phyloP scores from a whole-genome alignment of 2,797 vertebrate genomes.

The Neopelma chrysocephalum region DNA sequence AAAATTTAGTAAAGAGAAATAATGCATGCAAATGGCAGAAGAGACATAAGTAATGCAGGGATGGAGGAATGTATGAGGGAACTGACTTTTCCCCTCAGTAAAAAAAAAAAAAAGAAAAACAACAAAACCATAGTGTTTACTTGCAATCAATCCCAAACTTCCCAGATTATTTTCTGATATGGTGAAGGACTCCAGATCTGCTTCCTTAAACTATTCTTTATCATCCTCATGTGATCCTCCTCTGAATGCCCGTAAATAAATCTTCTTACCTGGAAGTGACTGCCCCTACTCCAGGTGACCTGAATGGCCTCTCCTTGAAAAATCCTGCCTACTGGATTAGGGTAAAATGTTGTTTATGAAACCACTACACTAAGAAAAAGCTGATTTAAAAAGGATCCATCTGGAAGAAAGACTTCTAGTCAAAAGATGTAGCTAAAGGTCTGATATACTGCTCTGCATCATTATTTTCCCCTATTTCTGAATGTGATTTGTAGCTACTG shows the following conservation, averaged over 20 bases:
- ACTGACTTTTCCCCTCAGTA: not conserved
- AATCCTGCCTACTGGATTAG: not conserved
- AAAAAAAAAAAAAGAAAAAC: not conserved
- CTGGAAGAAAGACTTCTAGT: not conserved
- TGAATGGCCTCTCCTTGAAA: not conserved
- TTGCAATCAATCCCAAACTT: not conserved
- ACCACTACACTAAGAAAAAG: not conserved
- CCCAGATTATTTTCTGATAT: not conserved
- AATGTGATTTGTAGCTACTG: not conserved
- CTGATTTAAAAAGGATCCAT: not conserved
- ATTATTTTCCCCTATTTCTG: not conserved
- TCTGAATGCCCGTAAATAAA: not conserved
- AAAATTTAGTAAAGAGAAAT: not conserved
- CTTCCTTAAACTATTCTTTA: not conserved
- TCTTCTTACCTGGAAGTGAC: not conserved
- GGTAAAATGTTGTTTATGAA: not conserved
- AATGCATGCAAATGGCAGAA: not conserved
- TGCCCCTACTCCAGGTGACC: not conserved
- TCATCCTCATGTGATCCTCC: not conserved
- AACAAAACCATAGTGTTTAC: not conserved
- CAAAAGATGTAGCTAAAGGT: not conserved
- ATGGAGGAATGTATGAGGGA: not conserved
- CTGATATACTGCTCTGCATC: not conserved
- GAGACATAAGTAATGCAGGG: rapidly evolving
- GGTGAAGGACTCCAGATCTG: not conserved